Percentiles rank a stretch among this genome's conserved stretches.
phyloP scores from a whole-genome alignment of 1,140 invertebrate species.

The Galleria mellonella region DNA sequence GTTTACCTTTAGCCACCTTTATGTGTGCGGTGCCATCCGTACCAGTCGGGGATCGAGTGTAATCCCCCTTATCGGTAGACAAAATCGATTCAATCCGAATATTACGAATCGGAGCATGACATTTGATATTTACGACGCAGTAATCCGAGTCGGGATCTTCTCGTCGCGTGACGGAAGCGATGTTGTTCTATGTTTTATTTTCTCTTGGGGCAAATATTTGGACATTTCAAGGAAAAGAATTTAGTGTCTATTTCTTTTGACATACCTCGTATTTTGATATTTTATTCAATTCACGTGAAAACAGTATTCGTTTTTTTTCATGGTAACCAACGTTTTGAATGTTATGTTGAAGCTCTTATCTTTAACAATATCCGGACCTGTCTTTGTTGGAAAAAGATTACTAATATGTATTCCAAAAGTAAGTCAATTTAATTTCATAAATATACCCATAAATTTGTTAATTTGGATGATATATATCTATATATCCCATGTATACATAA shows the following conservation, averaged over 20 bases:
- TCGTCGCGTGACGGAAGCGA: conserved; percentile 48
- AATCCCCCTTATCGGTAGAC: conserved; percentile 61
- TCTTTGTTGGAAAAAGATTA: too few species aligned
- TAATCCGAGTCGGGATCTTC: conserved; percentile 53
- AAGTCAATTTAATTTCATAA: too few species aligned
- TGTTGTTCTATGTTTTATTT: conserved; percentile 29
- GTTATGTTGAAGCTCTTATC: too few species aligned
- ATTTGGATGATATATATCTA: too few species aligned
- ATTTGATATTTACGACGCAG: conserved; percentile 67
- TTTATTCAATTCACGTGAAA: too few species aligned
- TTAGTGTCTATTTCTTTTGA: background rate
- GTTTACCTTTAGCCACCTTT: conserved; percentile 45
- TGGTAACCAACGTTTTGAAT: too few species aligned
- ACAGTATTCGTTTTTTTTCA: too few species aligned
- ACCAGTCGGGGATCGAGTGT: conserved; percentile 53
- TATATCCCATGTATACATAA: too few species aligned
- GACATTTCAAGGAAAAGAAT: conserved; percentile 6
- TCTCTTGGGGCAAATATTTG: conserved; percentile 29
- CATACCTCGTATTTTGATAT: too few species aligned
- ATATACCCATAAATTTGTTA: too few species aligned
- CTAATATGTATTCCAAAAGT: too few species aligned
- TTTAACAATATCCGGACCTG: too few species aligned
- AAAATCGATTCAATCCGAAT: conserved; percentile 68
- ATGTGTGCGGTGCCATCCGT: conserved; percentile 51
- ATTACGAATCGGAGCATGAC: conserved; percentile 64